Percentiles rank a stretch among this genome's conserved stretches.
Conservation (phyloP, 2,888 invertebrate species). For the Sesamia inferens region DNA sequence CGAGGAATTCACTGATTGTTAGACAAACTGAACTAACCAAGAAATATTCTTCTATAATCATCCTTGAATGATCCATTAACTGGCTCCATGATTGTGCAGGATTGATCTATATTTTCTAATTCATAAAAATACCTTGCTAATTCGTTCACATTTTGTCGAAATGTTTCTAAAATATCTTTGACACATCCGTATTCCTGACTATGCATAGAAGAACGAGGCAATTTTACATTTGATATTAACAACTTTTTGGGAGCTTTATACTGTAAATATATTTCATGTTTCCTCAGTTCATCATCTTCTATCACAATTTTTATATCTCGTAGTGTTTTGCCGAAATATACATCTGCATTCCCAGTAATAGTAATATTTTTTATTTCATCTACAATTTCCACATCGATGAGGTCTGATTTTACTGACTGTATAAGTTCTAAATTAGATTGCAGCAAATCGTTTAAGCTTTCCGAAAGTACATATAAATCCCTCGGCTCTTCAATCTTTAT, state of each 20-base stretch:
- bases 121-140: constrained; percentile 78
- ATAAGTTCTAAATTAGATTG: constrained; percentile 15
- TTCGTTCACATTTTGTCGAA: constrained; percentile 69
- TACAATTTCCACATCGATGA: constrained; percentile 75
- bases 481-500: constrained; percentile 14
- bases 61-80: constrained; percentile 78
- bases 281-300: constrained; percentile 69
- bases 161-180: constrained; percentile 71
- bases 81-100: constrained; percentile 82
- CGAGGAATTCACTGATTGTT: background rate
- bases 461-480: constrained; percentile 32
- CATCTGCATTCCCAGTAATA: constrained; percentile 48
- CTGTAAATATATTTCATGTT: constrained; percentile 76
- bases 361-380: constrained; percentile 72
- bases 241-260: constrained; percentile 75
- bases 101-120: constrained; percentile 78
- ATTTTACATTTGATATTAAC: constrained; percentile 66
- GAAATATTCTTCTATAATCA: constrained; percentile 80
- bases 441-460: constrained; percentile 41
- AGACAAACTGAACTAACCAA: constrained; percentile 71
- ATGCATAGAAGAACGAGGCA: constrained; percentile 76
- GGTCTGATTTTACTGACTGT: constrained; percentile 60
- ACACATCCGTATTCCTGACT: constrained; percentile 74
- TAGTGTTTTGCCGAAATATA: constrained; percentile 81
- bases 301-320: constrained; percentile 78